These are phyloP conservation scores for Paramormyrops hopkinsi DNA, from an alignment of 2,797 vertebrate genomes.

Conservation along the genomic window DNA sequence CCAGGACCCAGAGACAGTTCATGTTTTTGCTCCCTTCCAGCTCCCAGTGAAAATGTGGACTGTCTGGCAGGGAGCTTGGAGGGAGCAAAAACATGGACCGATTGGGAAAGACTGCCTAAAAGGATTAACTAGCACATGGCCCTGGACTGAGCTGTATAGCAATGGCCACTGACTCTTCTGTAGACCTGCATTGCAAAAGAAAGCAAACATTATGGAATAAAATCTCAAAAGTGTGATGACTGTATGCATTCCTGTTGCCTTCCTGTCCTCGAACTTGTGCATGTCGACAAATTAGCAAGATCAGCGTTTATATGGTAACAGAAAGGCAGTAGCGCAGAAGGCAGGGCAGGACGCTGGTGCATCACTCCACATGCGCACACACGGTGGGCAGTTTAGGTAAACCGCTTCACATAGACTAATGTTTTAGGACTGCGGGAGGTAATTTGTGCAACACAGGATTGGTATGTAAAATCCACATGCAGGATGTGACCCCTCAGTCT, in stretches of 20 bases:
- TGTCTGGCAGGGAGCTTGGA: not conserved
- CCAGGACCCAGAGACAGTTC: not conserved
- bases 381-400: not conserved
- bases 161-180: not conserved
- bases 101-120: not conserved
- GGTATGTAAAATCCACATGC: not conserved
- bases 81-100: not conserved
- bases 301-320: not conserved
- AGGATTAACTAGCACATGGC: not conserved
- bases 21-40: not conserved
- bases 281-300: not conserved
- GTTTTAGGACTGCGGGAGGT: not conserved
- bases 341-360: not conserved
- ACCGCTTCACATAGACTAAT: not conserved
- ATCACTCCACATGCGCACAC: not conserved
- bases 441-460: not conserved
- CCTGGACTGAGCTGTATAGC: not conserved
- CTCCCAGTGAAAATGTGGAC: not conserved
- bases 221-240: slow-evolving; percentile 11
- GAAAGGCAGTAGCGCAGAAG: not conserved
- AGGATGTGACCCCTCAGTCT: not conserved
- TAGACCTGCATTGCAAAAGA: slow-evolving; percentile 6
- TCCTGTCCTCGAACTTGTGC: not conserved
- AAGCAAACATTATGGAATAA: slow-evolving; percentile 19
- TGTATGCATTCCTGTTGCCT: not conserved